Conservation (phyloP, 2,113 vertebrate species). For the Neoarius graeffei region DNA sequence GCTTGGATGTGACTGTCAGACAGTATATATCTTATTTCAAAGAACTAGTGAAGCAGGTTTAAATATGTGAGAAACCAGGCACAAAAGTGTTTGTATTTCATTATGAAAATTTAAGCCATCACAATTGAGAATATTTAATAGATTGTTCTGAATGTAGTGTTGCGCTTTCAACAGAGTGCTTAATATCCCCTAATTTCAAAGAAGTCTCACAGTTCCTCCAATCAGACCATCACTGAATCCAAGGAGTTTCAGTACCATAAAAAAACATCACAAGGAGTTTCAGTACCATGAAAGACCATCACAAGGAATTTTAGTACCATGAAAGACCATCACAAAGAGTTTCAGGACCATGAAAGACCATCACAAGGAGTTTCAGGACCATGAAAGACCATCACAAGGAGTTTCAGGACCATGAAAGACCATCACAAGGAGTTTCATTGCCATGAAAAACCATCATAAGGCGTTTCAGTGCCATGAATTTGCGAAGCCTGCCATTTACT, state of each 20-base stretch:
- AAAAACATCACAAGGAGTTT: not conserved
- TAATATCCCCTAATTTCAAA: not conserved
- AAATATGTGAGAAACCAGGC: not conserved
- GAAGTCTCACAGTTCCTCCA: not conserved
- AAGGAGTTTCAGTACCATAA: not conserved
- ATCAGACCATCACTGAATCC: not conserved
- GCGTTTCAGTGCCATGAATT: not conserved
- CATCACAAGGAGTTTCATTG: not conserved
- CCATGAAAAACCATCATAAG: not conserved
- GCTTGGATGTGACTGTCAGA: not conserved
- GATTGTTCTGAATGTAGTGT: not conserved
- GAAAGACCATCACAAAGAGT: not conserved
- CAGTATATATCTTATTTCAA: not conserved
- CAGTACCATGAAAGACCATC: not conserved
- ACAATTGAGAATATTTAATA: not conserved
- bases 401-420: not conserved
- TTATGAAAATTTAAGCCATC: not conserved
- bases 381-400: not conserved
- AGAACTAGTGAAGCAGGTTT: not conserved
- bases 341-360: not conserved
- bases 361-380: too few species aligned
- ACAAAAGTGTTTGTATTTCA: not conserved
- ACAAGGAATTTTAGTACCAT: not conserved
- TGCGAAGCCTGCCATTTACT: not conserved
- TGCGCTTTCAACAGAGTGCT: not conserved